Evolutionary conservation across 2,888 invertebrate species (phyloP), one percentile per base, ranked within the genome.

Genomic region (Plebejus melissa): DNA sequence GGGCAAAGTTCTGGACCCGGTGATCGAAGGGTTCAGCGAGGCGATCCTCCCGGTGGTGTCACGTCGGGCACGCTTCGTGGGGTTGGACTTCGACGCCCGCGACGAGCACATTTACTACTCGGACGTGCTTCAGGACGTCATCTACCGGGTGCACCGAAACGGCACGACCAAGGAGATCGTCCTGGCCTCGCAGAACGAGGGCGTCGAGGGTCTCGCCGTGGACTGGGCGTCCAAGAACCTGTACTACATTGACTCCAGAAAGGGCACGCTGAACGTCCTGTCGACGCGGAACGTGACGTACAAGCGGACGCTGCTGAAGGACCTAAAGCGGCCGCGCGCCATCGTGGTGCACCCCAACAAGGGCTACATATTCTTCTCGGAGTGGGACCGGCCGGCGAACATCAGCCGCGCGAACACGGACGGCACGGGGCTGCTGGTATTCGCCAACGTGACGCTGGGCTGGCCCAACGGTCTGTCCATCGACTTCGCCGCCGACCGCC

Each of bases 391-490:
- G 4, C 99, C 99, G 0, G 99, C 99, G 0, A 99, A 99, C 86
- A 99, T 99, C 79, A 98, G 98, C 77, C 94, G 99, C 80, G 98
- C 98, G 0, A 96, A 97, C 82, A 96, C 98, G 0, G 99, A 99
- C 84, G 99, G 99, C 1, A 96, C 95, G 0, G 97, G 97, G 80
- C 93, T 98, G 32, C 92, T 97, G 3, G 97, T 98, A 0, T 99
- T 99, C 85, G 96, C 97, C 80, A 97, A 98, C 83, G 95, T 98
- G 0, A 97, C 98, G 0, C 94, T 99, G 0, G 99, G 99, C 3
- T 99, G 99, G 99, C 99, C 99, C 0, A 99, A 99, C 86, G 99
- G 99, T 0, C 91, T 99, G 4, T 97, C 98, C 1, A 97, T 99
- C 79, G 99, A 99, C 89, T 98, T 97, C 84, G 95, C 95, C 58